Evolutionary conservation across 2,797 vertebrate genomes (phyloP), one percentile per base, ranked within the genome.

Genomic region (Enteromius paludinosus): DNA sequence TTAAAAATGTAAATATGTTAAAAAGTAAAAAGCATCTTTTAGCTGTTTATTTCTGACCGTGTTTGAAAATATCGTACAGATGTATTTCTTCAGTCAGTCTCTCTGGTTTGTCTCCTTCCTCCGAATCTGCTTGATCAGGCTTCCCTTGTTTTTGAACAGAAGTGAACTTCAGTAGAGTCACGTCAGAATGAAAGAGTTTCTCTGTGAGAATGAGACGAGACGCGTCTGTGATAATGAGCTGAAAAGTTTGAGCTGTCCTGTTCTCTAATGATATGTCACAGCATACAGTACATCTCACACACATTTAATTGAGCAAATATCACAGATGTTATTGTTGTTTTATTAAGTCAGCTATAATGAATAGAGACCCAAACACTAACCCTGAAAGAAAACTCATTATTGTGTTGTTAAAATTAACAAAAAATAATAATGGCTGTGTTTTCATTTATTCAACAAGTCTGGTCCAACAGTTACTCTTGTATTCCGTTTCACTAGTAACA

Each of bases 181-280:
- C 47, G 33, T 71, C 47, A 28, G 52, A n/a, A 49, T 72, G 12
- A 20, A 33, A 72, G 45, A 52, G 28, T 73, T n/a, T 18, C 28
- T 33, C 45, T 33, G 71, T 14, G 20, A n/a, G 33, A 66, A n/a
- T 2, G 33, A 66, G 33, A 66, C 10, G 4, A 85, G 84, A 65
- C 74, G 52, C 77, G 41, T 85, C 85, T 89, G 87, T 87, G 70
- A 83, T 92, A 90, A 91, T 87, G 90, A 38, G 83, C 23, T 52
- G 83, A 87, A 75, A 77, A 33, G 52, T 81, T 83, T 73, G 89
- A 90, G 89, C 35, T n/a, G 5, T 88, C 84, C 90, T 90, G 91
- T 86, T 54, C 54, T 85, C 73, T 93, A 91, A 92, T 88, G 88
- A 93, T 79, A 85, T 90, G 89, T 90, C 87, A 86, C 82, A 75